These are phyloP conservation scores for Galeruca laticollis DNA, from an alignment of 2,888 invertebrate genomes.

Conservation along the genomic window DNA sequence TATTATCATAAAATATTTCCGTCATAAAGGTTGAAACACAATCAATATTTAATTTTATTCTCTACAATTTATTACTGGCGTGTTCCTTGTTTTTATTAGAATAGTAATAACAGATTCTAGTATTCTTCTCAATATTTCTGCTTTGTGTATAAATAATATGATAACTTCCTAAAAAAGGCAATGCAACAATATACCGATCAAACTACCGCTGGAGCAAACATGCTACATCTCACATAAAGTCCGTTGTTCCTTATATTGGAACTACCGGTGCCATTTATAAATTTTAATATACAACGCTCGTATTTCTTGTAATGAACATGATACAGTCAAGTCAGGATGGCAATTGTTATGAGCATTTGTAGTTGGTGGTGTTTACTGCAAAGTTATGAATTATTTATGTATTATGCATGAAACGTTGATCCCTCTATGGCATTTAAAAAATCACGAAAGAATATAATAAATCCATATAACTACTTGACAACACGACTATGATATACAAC, in stretches of 20 bases:
- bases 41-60: too few species aligned
- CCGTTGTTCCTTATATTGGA: conserved; percentile 39
- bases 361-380: conserved; percentile 43
- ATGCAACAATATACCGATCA: neutral
- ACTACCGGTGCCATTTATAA: conserved; percentile 45
- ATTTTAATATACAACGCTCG: conserved; percentile 50
- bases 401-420: conserved; percentile 41
- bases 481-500: conserved; percentile 24
- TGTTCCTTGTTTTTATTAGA: too few species aligned
- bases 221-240: conserved; percentile 17
- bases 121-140: too few species aligned
- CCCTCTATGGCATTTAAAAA: conserved; percentile 43
- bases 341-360: conserved; percentile 51
- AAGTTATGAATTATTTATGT: conserved; percentile 46
- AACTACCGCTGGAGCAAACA: conserved; percentile 27
- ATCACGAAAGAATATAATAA: conserved; percentile 30
- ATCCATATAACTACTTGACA: conserved; percentile 26
- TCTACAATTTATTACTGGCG: too few species aligned
- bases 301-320: conserved; percentile 48
- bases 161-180: neutral
- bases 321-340: conserved; percentile 51
- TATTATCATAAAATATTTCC: too few species aligned
- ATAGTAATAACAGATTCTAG: too few species aligned
- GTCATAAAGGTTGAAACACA: too few species aligned
- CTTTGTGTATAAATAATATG: too few species aligned